Conservation (phyloP, 2,113 vertebrate genomes). For the Leucosticte australis region DNA sequence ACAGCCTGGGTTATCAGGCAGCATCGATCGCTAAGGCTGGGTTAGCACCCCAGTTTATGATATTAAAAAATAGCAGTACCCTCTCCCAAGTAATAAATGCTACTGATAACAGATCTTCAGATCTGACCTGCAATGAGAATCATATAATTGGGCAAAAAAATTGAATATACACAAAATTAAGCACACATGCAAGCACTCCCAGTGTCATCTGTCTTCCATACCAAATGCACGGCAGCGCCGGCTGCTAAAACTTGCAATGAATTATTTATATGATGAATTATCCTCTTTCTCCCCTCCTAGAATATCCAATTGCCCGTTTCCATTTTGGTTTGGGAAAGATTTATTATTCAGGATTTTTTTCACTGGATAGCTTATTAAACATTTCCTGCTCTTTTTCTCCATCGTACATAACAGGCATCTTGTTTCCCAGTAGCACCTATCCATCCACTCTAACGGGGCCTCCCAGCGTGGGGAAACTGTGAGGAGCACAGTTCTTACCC, state of each 20-base stretch:
- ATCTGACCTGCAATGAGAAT: neutral
- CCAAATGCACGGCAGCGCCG: neutral
- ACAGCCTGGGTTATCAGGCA: neutral
- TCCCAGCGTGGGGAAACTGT: neutral
- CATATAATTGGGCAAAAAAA: neutral
- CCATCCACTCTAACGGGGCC: neutral
- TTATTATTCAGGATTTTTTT: neutral
- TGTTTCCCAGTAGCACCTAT: conserved; percentile 9
- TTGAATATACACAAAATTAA: neutral
- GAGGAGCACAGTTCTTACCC: neutral
- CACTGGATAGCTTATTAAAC: neutral
- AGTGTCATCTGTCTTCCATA: neutral
- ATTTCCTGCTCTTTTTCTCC: neutral
- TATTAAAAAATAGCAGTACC: neutral
- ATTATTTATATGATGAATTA: conserved; percentile 56
- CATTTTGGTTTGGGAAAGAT: neutral
- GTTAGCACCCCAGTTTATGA: neutral
- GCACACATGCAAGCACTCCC: neutral
- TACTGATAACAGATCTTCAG: neutral
- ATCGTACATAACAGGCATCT: accelerated
- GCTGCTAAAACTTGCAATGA: conserved; percentile 36
- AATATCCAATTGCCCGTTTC: conserved; percentile 27
- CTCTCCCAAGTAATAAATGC: neutral
- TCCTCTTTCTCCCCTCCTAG: neutral
- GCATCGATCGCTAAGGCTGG: neutral